These are phyloP conservation scores for Sebastolobus altivelis DNA, from an alignment of 2,797 vertebrate genomes.

Conservation along the genomic window DNA sequence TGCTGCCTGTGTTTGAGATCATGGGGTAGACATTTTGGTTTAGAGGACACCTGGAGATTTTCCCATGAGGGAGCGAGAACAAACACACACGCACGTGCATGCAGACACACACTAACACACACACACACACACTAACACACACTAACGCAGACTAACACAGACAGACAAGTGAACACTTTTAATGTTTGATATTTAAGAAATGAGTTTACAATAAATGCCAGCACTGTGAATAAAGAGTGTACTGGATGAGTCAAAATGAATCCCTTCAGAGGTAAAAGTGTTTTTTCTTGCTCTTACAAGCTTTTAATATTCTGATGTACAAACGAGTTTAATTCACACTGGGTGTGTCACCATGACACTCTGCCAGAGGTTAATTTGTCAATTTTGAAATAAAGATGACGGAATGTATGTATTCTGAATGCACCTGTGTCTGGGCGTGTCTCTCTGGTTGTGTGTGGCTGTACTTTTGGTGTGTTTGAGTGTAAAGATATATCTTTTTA, in stretches of 20 bases:
- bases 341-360: conserved; percentile 41
- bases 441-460: conserved; percentile 22
- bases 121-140: conserved; percentile 2
- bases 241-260: conserved; percentile 29
- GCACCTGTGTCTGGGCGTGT: conserved; percentile 47
- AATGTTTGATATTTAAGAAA: conserved; percentile 24
- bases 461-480: conserved; percentile 3
- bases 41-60: conserved; percentile 85
- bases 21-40: conserved; percentile 76
- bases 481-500: background rate
- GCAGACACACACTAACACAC: background rate
- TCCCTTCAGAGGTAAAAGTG: conserved; percentile 22
- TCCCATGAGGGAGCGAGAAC: conserved; percentile 71
- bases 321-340: conserved; percentile 45
- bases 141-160: conserved; percentile 1
- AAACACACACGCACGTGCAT: background rate
- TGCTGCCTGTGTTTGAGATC: conserved; percentile 75
- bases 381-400: conserved; percentile 82
- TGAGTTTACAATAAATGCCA: conserved; percentile 13
- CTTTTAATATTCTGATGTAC: conserved; percentile 49
- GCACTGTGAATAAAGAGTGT: conserved; percentile 28
- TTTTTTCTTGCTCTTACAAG: conserved; percentile 19
- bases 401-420: conserved; percentile 45
- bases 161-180: conserved; percentile 22
- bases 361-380: conserved; percentile 51